A percentile compares a stretch with the other conserved stretches of the same genome.
Conservation (phyloP, 1,140 invertebrate genomes). For the Drosophila auraria region DNA sequence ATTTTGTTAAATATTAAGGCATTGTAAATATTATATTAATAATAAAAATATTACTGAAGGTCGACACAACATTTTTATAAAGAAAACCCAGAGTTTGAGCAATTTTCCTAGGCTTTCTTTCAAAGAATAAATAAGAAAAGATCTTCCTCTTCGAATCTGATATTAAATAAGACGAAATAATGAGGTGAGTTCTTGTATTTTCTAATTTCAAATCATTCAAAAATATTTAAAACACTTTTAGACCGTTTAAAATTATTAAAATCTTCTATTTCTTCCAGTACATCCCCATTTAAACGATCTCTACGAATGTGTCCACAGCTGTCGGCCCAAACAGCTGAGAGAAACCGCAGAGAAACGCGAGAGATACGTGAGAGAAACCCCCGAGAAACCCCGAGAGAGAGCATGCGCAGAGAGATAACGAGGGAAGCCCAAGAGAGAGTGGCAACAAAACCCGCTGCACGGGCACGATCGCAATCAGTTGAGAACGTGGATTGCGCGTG, state of each 20-base stretch:
- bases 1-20: too few species aligned
- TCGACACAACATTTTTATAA: too few species aligned
- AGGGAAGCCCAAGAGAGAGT: background rate
- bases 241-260: background rate
- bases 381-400: background rate
- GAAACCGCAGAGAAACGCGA: constrained; percentile 10
- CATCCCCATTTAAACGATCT: constrained; percentile 11
- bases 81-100: too few species aligned
- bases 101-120: too few species aligned
- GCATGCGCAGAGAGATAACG: constrained; percentile 4
- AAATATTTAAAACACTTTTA: too few species aligned
- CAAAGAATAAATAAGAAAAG: background rate
- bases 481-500: constrained; percentile 73
- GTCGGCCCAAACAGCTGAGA: constrained; percentile 42
- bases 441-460: constrained; percentile 74
- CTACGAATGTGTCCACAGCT: constrained; percentile 52
- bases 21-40: background rate
- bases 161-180: background rate
- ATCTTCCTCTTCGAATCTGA: background rate
- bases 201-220: too few species aligned
- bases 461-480: constrained; percentile 71
- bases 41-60: too few species aligned
- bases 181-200: background rate
- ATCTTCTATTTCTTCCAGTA: background rate
- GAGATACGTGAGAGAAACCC: background rate